Base-by-base conservation (phyloP, 2,888 invertebrate genomes). In the Carpatolechia fugitivella region DNA sequence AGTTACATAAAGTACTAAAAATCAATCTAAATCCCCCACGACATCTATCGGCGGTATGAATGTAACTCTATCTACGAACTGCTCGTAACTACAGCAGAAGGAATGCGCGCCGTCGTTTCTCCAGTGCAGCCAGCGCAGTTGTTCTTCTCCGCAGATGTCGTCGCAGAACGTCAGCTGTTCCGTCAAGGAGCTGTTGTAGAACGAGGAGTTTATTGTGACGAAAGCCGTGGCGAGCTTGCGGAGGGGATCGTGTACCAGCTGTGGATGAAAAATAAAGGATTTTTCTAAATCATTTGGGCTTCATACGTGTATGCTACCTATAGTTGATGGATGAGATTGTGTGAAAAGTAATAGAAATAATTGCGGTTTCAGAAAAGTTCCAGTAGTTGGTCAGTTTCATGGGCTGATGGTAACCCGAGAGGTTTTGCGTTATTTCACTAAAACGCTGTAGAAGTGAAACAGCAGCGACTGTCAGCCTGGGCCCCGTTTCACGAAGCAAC, bases 101-200 rank as follows among this genome's bases (percentile, higher is more conserved):
- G 88, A 88, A 33, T 75, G 75, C 0, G 85, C 82, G 0, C 76
- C 85, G 24, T 88, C 87, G 16, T 74, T 60, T 1, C 83, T 74
- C 89, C 89, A 89, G 54, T 36, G 73, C 14, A 90, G 55, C 89
- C 89, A 90, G 0, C 70, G 60, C 56, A 64, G 82, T 1, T 76
- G 47, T 30, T 76, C 75, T 0, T 57, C 66, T 0, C 66, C 70
- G 55, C 88, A 88, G n/a, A 80, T 61, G 57, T 85, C 83, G 0
- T 63, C 55, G 57, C 89, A 89, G 40, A 88, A 85, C 0, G 73
- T 60, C 10, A 88, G 56, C 0, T 59, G 40, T 0, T 72, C 55
- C 0, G 72, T 62, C 8, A 51, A 60, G 0, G 69, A 72, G 3
- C 57, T 52, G 54, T 80, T 80, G 72, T 80, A 85, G 58, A 74